A percentile compares a stretch with the other conserved stretches of the same genome.
phyloP scores from a whole-genome alignment of 2,888 invertebrate species.

The Rugalucina vietnamica region DNA sequence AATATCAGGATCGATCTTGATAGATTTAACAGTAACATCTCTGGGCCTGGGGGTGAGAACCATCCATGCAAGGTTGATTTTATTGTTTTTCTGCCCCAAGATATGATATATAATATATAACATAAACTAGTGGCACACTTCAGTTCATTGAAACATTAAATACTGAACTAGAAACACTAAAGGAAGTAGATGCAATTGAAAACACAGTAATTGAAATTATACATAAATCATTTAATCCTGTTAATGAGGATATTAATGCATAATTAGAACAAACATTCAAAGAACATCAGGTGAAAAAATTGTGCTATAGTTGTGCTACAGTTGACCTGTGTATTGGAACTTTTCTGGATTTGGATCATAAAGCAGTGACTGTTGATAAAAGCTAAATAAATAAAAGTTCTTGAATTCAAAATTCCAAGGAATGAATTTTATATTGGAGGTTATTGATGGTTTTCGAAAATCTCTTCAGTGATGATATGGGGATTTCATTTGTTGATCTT shows the following conservation, averaged over 20 bases:
- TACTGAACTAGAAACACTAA: not conserved
- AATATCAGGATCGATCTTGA: not conserved
- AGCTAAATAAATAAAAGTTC: too few species aligned
- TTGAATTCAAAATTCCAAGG: too few species aligned
- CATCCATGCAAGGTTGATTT: slow-evolving; percentile 2
- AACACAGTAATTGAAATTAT: too few species aligned
- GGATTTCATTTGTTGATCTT: not conserved
- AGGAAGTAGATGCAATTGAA: too few species aligned
- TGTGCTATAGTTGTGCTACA: too few species aligned
- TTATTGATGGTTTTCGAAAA: not conserved
- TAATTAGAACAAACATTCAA: too few species aligned
- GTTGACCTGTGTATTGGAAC: too few species aligned
- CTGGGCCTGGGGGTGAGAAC: not conserved
- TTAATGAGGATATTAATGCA: too few species aligned
- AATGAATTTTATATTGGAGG: not conserved
- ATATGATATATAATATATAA: not conserved
- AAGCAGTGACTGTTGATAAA: too few species aligned
- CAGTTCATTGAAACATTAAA: not conserved
- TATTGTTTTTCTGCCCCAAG: slow-evolving; percentile 4
- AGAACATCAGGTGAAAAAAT: too few species aligned
- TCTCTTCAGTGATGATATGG: not conserved
- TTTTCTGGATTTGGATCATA: too few species aligned
- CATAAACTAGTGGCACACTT: not conserved
- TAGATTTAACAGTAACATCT: slow-evolving; percentile 1
- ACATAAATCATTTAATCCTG: too few species aligned